A percentile compares a stretch with the other conserved stretches of the same genome.
Evolutionary conservation across 2,113 vertebrate species (phyloP).

Genomic region (Megaceryle torquata): DNA sequence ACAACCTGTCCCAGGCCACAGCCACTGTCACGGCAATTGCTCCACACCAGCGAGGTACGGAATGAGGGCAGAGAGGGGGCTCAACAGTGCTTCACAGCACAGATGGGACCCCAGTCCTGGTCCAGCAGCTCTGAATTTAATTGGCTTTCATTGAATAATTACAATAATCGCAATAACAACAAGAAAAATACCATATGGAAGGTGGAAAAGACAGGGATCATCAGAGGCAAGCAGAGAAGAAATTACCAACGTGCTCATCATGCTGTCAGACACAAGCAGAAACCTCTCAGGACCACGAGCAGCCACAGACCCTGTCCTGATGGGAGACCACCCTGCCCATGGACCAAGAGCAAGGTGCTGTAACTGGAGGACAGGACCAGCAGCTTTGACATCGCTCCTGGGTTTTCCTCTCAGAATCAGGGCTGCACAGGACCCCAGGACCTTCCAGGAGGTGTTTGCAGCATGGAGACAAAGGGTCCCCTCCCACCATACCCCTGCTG

Average conservation of each 20-base stretch:
- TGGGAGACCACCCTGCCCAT: not conserved
- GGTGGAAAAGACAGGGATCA: not conserved
- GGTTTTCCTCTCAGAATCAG: not conserved
- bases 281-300: not conserved
- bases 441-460: not conserved
- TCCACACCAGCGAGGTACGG: fast-evolving
- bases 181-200: not conserved
- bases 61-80: not conserved
- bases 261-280: not conserved
- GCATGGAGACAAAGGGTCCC: fast-evolving
- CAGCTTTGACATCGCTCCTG: not conserved
- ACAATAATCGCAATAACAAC: not conserved
- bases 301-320: fast-evolving
- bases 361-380: not conserved
- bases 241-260: fast-evolving
- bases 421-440: not conserved
- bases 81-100: fast-evolving
- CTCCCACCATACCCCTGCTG: not conserved
- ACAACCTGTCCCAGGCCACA: not conserved
- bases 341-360: not conserved
- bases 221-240: not conserved
- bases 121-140: not conserved
- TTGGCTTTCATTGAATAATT: not conserved
- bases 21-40: not conserved
- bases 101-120: not conserved